phyloP scores from a whole-genome alignment of 92 coral and sea anemone species.

The Isaurus tuberculatus region DNA sequence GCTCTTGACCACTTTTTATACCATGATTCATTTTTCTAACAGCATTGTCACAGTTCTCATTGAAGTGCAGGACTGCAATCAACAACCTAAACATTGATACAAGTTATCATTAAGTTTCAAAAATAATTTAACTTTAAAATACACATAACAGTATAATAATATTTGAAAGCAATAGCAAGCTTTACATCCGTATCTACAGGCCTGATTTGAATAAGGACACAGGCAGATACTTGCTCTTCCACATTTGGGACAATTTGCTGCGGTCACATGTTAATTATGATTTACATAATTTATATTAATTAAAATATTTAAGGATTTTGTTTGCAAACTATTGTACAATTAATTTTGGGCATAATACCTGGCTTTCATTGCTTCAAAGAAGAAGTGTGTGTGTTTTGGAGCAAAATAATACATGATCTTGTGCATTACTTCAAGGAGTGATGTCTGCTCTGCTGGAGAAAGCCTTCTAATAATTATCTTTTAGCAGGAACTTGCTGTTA shows the following conservation, averaged over 20 bases:
- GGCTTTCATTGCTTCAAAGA: conserved; percentile 42
- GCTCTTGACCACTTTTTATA: neutral
- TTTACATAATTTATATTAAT: neutral
- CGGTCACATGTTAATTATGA: too few relatives aligned
- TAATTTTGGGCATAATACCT: neutral
- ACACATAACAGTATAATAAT: too few relatives aligned
- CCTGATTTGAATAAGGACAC: too few relatives aligned
- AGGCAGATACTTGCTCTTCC: too few relatives aligned
- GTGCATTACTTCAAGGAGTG: conserved; percentile 7
- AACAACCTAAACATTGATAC: conserved; percentile 8
- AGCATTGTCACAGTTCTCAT: conserved; percentile 28
- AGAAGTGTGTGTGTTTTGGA: conserved; percentile 18
- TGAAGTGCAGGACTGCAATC: conserved; percentile 8
- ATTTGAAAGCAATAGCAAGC: too few relatives aligned
- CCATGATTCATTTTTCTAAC: neutral
- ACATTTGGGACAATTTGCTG: too few relatives aligned
- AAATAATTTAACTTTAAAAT: too few relatives aligned
- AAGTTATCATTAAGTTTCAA: neutral
- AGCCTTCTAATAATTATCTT: conserved; percentile 13
- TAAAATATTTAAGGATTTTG: neutral
- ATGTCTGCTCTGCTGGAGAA: conserved; percentile 36
- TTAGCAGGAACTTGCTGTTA: neutral
- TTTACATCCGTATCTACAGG: too few relatives aligned
- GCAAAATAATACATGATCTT: conserved; percentile 40
- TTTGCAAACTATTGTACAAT: neutral